Evolutionary conservation across 2,797 vertebrate genomes (phyloP).

Genomic region (Catostomus latipinnis): DNA sequence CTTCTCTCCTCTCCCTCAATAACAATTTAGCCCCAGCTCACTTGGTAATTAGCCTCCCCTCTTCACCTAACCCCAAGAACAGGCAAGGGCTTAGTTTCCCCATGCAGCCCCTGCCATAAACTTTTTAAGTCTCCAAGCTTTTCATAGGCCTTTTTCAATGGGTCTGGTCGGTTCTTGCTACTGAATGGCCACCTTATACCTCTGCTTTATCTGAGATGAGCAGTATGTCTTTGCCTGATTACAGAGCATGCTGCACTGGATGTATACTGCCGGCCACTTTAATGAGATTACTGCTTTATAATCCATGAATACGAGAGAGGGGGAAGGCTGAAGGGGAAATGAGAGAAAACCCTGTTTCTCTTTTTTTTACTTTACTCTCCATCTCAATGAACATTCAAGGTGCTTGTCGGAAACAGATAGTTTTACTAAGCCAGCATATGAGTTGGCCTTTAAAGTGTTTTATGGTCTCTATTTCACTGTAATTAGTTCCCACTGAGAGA

Average conservation of each 20-base stretch:
- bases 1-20: constrained; percentile 81
- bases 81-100: constrained; percentile 73
- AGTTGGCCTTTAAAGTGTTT: constrained; percentile 74
- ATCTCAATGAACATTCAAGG: constrained; percentile 59
- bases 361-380: constrained; percentile 31
- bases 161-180: constrained; percentile 50
- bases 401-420: constrained; percentile 64
- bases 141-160: constrained; percentile 61
- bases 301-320: constrained; percentile 77
- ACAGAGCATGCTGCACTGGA: constrained; percentile 74
- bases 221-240: constrained; percentile 77
- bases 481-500: constrained; percentile 65
- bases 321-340: constrained; percentile 19
- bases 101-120: constrained; percentile 58
- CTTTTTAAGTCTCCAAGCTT: constrained; percentile 72
- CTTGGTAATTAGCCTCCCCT: constrained; percentile 91
- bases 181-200: constrained; percentile 67
- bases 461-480: constrained; percentile 73
- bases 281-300: constrained; percentile 80
- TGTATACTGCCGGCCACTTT: constrained; percentile 79
- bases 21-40: constrained; percentile 93
- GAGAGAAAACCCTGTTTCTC: constrained; percentile 40
- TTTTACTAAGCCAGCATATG: constrained; percentile 69
- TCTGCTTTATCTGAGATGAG: constrained; percentile 73
- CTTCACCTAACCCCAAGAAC: constrained; percentile 54